Evolutionary conservation across 2,113 vertebrate species (phyloP), one percentile per base, ranked within the genome.

Genomic region (Theropithecus gelada): DNA sequence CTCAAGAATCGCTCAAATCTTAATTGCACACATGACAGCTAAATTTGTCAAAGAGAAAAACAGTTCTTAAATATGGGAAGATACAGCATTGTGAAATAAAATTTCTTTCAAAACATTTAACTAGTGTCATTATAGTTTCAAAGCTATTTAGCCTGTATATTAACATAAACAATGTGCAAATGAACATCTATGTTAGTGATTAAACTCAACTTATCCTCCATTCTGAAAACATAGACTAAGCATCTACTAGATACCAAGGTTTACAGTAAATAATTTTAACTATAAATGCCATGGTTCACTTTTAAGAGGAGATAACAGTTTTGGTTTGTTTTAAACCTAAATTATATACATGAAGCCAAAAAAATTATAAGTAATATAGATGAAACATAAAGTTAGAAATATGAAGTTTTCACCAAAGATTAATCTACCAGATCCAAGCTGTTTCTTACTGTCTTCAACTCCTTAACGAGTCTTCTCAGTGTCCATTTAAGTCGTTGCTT

Each of bases 341-440:
- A 94, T 43, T n/a, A 55, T 40, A 43, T 25, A 73, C 4, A 89
- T 52, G 23, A 83, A 70, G 40, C 25, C 25, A 82, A 61, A 79
- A 18, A 18, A 22, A 57, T 12, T 48, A 81, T 45, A 75, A 94
- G 61, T 59, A 93, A 30, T 85, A 72, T 1, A 55, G 45, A 97
- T 76, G 7, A 90, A 87, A 45, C 59, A 64, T 2, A 85, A 7
- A 9, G 23, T 32, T 72, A 20, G 55, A 89, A 72, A 81, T 70
- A 66, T 43, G 75, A 61, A 97, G 48, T 30, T 76, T 10, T 59
- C 87, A 72, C 32, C 27, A 38, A 70, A 88, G 80, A 52, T 59
- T 61, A 73, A 32, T 35, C 86, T 89, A 99, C 99, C 99, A 99
- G 99, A 97, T 99, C 99, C 96, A 99, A 98, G 92, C 98, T 98